Evolutionary conservation across 2,797 vertebrate species (phyloP), one percentile per base, ranked within the genome.

Genomic region (Hirundo rustica): DNA sequence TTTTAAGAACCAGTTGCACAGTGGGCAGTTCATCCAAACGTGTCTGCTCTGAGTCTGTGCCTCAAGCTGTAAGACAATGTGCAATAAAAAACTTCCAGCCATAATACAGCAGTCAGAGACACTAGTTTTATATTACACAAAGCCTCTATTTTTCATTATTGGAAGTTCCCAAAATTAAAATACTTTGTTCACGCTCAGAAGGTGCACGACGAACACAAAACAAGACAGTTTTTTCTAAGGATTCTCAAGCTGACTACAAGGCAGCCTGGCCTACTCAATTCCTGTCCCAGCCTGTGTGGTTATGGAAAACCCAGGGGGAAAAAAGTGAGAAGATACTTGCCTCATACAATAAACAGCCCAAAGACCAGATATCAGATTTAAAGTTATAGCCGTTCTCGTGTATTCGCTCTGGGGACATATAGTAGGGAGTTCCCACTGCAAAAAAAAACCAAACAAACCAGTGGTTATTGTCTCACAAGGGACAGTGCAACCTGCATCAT

Each of bases 321-420:
- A 45, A 40, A 55, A 23, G 5, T 2, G 48, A 66, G 48, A 30
- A 60, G 76, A 73, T 76, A 81, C 98, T 98, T 96, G 98, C 98
- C 98, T 98, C 98, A 1, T 98, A 98, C 66, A 98, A 94, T 65
- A 98, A 96, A 76, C 98, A 98, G 96, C 98, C 98, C 97, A 98
- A 95, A 50, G 98, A 98, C 98, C 98, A 98, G 97, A 98, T 98
- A 96, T 98, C 98, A 2, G 98, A 98, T 91, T 98, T 98, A 94
- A 98, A 98, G 97, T 98, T 98, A 95, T 98, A 98, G 91, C 98
- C 98, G 1, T 98, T 98, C 95, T 98, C 98, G 4, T 98, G 98
- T 96, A 98, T 98, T 95, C 98, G 97, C 96, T 98, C 98, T 3
- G 98, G 98, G 42, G 98, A 98, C 98, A 98, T 98, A 54, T 98